Evolutionary conservation across 2,888 invertebrate genomes (phyloP), one percentile per base, ranked within the genome.

Genomic region (Pheosia tremula): DNA sequence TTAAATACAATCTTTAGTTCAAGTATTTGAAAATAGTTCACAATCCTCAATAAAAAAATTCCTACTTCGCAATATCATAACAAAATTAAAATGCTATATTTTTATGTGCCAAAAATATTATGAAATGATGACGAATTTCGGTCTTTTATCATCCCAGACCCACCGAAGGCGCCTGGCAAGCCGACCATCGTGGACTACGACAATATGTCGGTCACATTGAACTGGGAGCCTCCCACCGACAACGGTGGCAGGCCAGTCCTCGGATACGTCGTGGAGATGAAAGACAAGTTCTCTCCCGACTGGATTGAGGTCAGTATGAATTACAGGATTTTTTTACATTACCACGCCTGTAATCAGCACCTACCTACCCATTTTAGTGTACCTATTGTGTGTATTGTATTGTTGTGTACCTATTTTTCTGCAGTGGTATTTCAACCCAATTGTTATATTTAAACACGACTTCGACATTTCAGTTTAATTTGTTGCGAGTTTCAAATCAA

Each of bases 131-230:
- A 50, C 45, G 58, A 59, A 45, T 1, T 56, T 56, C 43, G 50
- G 60, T 59, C 56, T 58, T 69, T 64, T 72, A 37, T 57, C 39
- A 57, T 56, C 56, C 1, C 83, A 96, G 98, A 97, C 85, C 97
- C 97, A 77, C 98, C 99, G 60, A 97, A 96, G 71, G 96, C 97
- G 73, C 99, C 99, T 58, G 96, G 98, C 62, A 98, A 98, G 88
- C 99, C 99, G 0, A 96, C 96, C 56, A 97, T 98, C 75, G 95
- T 96, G 67, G 99, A 99, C 83, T 99, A 98, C 88, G 99, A 99
- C 88, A 98, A 98, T 82, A 96, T 96, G 84, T 98, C 98, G 72
- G 99, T 97, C 0, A 97, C 97, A 3, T 94, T 98, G 57, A 96
- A 97, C 86, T 99, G 99, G 99, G 96, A 96, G 67, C 96, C 97